A percentile compares a stretch with the other conserved stretches of the same genome.
Conservation (phyloP, 2,797 vertebrate species). For the Rhinatrema bivittatum region DNA sequence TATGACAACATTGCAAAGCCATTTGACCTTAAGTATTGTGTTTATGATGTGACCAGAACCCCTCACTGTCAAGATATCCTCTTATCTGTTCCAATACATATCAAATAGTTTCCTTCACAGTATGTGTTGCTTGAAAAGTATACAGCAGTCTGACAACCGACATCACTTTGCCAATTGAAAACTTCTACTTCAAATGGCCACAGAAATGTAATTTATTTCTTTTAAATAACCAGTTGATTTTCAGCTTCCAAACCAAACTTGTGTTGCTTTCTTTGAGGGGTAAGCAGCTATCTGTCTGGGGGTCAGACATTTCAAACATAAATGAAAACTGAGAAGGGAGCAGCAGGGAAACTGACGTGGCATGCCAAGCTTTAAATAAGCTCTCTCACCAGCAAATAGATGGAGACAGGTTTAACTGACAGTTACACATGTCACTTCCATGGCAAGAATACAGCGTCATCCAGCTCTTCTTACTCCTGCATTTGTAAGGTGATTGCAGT, state of each 20-base stretch:
- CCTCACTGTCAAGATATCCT: too few species aligned
- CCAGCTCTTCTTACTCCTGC: constrained; percentile 9
- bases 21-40: too few species aligned
- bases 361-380: constrained; percentile 25
- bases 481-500: constrained; percentile 34
- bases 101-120: too few species aligned
- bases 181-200: neutral
- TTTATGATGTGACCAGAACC: too few species aligned
- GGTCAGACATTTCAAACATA: neutral
- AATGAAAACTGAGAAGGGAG: constrained; percentile 7
- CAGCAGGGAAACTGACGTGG: constrained; percentile 24
- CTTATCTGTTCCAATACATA: too few species aligned
- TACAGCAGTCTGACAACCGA: neutral
- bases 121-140: too few species aligned
- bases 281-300: neutral
- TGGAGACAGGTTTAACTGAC: constrained; percentile 32
- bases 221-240: neutral
- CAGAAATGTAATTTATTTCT: too few species aligned
- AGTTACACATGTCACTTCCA: constrained; percentile 26
- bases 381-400: constrained; percentile 26
- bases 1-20: too few species aligned
- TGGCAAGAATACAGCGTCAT: constrained; percentile 16
- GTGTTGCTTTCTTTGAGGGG: constrained; percentile 3
- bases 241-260: neutral
- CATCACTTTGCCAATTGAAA: neutral